Conservation (phyloP, 2,797 vertebrate genomes). For the Pampus argenteus region DNA sequence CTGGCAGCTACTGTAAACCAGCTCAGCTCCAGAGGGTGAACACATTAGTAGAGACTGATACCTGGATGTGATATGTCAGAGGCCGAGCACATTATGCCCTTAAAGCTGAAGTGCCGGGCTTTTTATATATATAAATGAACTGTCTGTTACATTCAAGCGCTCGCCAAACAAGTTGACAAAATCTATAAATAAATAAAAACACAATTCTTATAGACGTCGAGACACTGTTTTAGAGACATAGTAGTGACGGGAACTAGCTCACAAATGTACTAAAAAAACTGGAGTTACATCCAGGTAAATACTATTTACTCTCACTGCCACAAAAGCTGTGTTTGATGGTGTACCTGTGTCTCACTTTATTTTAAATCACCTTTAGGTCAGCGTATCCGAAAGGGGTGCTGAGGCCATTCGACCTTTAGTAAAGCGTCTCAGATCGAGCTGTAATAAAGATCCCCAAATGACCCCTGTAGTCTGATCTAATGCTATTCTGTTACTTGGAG, state of each 20-base stretch:
- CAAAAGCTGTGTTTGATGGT: too few relatives aligned
- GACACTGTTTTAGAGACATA: too few relatives aligned
- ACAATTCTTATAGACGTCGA: too few relatives aligned
- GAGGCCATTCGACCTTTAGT: constrained; percentile 44
- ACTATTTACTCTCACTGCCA: too few relatives aligned
- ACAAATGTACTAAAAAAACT: too few relatives aligned
- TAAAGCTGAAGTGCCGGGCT: too few relatives aligned
- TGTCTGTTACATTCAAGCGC: too few relatives aligned
- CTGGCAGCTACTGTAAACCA: constrained; percentile 49
- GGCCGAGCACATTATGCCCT: constrained; percentile 19
- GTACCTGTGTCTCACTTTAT: background rate
- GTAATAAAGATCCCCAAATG: constrained; percentile 28
- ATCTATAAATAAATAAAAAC: too few relatives aligned
- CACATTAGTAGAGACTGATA: constrained; percentile 64
- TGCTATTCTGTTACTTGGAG: constrained; percentile 78
- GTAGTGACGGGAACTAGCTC: too few relatives aligned
- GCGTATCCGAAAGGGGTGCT: background rate
- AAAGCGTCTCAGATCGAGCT: constrained; percentile 13
- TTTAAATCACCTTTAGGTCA: background rate
- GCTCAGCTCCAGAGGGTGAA: constrained; percentile 66
- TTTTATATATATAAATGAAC: too few relatives aligned
- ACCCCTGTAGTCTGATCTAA: constrained; percentile 41
- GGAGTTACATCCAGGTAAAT: too few relatives aligned
- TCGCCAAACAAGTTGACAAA: too few relatives aligned
- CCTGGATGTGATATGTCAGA: constrained; percentile 57